Evolutionary conservation across 2,888 invertebrate species (phyloP).

Genomic region (Gibbula magus): DNA sequence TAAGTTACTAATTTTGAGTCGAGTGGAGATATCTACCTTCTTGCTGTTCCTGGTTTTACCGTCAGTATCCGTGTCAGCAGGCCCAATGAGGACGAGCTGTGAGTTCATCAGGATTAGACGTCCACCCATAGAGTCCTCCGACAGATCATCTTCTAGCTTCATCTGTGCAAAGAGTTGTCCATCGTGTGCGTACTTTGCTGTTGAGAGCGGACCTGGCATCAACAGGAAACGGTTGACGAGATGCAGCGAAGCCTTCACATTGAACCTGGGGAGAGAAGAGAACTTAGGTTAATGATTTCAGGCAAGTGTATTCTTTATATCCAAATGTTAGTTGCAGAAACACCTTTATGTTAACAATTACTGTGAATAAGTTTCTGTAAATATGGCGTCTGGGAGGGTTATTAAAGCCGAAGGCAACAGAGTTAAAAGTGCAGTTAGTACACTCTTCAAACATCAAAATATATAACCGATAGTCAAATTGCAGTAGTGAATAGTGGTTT

Average conservation of each 20-base stretch:
- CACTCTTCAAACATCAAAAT: too few species aligned
- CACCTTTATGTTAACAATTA: too few species aligned
- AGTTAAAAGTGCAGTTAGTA: too few species aligned
- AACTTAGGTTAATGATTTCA: not conserved
- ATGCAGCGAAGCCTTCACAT: conserved; percentile 81
- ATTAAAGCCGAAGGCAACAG: too few species aligned
- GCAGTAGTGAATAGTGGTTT: too few species aligned
- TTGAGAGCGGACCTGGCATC: conserved; percentile 78
- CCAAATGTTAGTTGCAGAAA: too few species aligned
- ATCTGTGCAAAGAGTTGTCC: conserved; percentile 87
- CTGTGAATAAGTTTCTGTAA: too few species aligned
- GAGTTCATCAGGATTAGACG: conserved; percentile 86
- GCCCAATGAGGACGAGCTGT: conserved; percentile 81
- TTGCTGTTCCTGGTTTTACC: conserved; percentile 39
- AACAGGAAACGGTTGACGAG: conserved; percentile 83
- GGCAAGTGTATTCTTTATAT: not conserved
- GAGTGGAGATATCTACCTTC: conserved; percentile 39
- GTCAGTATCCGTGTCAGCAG: conserved; percentile 39
- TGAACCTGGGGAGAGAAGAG: conserved; percentile 77
- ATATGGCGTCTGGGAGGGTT: too few species aligned
- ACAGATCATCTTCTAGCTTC: conserved; percentile 83
- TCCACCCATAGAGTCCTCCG: conserved; percentile 88
- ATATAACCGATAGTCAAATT: too few species aligned
- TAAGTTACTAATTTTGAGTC: too few species aligned
- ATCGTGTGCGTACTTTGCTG: conserved; percentile 85